These are phyloP conservation scores for Cerastoderma edule DNA, from an alignment of 2,888 invertebrate species.

Conservation along the genomic window DNA sequence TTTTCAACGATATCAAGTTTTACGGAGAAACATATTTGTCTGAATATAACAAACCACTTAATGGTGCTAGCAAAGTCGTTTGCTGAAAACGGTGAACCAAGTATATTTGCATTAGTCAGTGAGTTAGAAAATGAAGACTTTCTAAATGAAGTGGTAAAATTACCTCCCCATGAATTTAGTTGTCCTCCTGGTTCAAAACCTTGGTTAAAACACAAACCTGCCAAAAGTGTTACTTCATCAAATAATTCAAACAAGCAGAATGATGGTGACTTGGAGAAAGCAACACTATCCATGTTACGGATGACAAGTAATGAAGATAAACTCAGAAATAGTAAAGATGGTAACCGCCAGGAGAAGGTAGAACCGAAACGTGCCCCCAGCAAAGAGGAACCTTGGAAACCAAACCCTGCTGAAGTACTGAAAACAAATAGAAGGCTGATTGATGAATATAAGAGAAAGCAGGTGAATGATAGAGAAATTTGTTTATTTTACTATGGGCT, in stretches of 20 bases:
- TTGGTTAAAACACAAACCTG: constrained; percentile 25
- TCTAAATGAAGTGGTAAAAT: constrained; percentile 62
- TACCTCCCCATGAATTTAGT: constrained; percentile 68
- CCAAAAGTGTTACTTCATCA: background rate
- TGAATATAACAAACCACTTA: constrained; percentile 76
- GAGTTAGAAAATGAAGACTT: constrained; percentile 74
- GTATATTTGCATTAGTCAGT: constrained; percentile 77
- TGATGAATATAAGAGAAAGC: constrained; percentile 70
- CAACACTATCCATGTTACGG: constrained; percentile 45
- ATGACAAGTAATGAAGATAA: constrained; percentile 49
- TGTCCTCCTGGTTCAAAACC: constrained; percentile 53
- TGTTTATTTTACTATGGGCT: no score
- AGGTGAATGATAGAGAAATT: constrained; percentile 65
- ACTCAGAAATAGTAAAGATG: constrained; percentile 3
- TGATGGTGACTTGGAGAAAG: constrained; percentile 38
- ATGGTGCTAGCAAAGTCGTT: constrained; percentile 68
- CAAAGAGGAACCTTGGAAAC: constrained; percentile 44
- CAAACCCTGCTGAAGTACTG: constrained; percentile 59
- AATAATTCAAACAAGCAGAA: background rate
- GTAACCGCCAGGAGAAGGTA: constrained; percentile 28
- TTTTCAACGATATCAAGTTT: constrained; percentile 71
- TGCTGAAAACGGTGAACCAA: constrained; percentile 69
- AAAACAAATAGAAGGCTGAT: constrained; percentile 72
- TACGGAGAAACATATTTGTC: constrained; percentile 69
- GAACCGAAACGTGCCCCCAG: constrained; percentile 49